Base-by-base conservation (phyloP, 2,113 vertebrate genomes). In the Azemiops feae region DNA sequence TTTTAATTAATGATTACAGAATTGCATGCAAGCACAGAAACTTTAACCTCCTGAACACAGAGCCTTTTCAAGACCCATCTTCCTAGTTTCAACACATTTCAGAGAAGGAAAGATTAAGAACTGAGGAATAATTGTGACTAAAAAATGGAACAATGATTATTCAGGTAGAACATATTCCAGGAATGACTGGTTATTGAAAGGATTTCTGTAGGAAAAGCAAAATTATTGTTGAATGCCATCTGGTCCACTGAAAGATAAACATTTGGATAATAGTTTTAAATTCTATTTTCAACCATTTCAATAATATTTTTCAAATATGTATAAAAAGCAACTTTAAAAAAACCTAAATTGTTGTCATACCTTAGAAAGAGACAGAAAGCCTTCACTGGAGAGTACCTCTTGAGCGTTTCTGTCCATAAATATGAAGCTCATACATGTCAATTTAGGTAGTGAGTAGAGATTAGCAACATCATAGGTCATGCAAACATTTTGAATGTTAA, bases 391-490 rank as follows among this genome's bases (percentile, higher is more conserved):
- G 47, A 99, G 97, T 53, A 99, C 98, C 52, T 99, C 99, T 9
- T 98, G 98, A 16, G 98, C 99, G 86, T 99, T 99, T 90, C 98
- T 97, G 96, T 99, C 99, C 98, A 99, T 99, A 94, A 99, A 99
- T 95, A 98, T 97, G 86, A 98, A 99, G 97, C 99, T 99, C 97
- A 99, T 99, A 12, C 98, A 98, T 50, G 98, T 98, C 94, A 99
- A 97, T 86, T 98, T 96, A 87, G 97, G 97, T 95, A 99, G 98
- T 2, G 98, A 98, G 97, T 99, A 99, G 89, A 99, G 99, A 95
- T 98, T 99, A 96, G 99, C 99, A 96, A 99, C 99, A 23, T 99
- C 99, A 57, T 99, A 99, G 27, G 99, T 99, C 98, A 99, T 98
- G 95, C 99, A 99, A 96, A 99, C 99, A 54, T 99, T 99, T 97